Evolutionary conservation across 1,140 invertebrate species (phyloP).

Genomic region (Phymastichus coffea): DNA sequence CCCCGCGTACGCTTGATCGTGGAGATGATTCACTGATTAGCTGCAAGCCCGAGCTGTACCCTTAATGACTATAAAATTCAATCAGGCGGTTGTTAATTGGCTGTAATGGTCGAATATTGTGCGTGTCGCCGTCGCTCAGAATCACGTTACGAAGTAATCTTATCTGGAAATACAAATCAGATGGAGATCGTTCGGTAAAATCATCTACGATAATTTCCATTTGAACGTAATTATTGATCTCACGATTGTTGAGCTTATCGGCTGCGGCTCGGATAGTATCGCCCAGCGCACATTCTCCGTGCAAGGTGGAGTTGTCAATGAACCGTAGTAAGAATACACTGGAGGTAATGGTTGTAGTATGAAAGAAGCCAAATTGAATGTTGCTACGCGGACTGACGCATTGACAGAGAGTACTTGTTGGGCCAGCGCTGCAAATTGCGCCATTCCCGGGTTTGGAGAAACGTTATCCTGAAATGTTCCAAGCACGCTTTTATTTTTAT

Average conservation of each 20-base stretch:
- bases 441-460: not conserved
- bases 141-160: not conserved
- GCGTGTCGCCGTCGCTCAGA: not conserved
- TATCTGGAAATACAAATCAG: not conserved
- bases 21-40: no score
- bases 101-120: not conserved
- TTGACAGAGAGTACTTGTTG: not conserved
- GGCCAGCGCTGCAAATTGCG: not conserved
- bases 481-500: not conserved
- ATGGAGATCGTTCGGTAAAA: no score
- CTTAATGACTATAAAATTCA: slow-evolving; percentile 4
- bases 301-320: not conserved
- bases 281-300: slow-evolving; percentile 1
- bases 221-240: not conserved
- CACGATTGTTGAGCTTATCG: not conserved
- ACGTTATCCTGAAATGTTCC: not conserved
- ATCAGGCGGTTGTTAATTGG: not conserved
- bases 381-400: not conserved
- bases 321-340: slow-evolving; percentile 1
- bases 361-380: not conserved
- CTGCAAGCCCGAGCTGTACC: no score
- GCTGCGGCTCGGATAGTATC: not conserved
- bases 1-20: no score
- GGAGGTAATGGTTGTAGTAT: not conserved
- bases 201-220: not conserved